These are phyloP conservation scores for Denticeps clupeoides DNA, from an alignment of 2,797 vertebrate species.

Conservation along the genomic window DNA sequence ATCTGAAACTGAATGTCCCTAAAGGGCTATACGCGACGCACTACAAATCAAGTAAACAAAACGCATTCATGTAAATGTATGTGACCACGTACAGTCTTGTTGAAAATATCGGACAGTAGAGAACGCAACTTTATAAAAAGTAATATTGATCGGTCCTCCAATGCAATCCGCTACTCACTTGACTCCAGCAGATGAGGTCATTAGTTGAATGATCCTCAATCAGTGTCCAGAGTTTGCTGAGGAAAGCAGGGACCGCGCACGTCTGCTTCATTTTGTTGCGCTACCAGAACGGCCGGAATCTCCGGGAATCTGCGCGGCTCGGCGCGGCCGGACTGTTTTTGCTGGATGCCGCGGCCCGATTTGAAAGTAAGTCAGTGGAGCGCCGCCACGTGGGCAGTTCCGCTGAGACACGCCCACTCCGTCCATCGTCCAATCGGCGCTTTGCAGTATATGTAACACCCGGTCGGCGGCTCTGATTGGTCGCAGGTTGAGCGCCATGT, in stretches of 20 bases:
- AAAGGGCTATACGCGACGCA: neutral
- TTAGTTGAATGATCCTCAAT: constrained; percentile 25
- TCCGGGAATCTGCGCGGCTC: too few species aligned
- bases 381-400: neutral
- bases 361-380: too few species aligned
- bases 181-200: constrained; percentile 30
- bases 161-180: constrained; percentile 21
- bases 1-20: too few species aligned
- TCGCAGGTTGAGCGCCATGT: neutral
- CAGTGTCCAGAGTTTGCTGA: constrained; percentile 34
- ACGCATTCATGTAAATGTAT: too few species aligned
- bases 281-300: neutral
- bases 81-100: too few species aligned
- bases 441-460: neutral
- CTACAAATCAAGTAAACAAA: neutral
- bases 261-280: constrained; percentile 25
- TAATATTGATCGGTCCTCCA: neutral
- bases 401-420: neutral
- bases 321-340: too few species aligned
- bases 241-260: constrained; percentile 22
- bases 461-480: neutral
- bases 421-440: neutral
- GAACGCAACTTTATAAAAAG: too few species aligned
- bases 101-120: too few species aligned
- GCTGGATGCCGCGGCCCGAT: too few species aligned